These are phyloP conservation scores for Falco berigora DNA, from an alignment of 2,797 vertebrate species.

Conservation along the genomic window DNA sequence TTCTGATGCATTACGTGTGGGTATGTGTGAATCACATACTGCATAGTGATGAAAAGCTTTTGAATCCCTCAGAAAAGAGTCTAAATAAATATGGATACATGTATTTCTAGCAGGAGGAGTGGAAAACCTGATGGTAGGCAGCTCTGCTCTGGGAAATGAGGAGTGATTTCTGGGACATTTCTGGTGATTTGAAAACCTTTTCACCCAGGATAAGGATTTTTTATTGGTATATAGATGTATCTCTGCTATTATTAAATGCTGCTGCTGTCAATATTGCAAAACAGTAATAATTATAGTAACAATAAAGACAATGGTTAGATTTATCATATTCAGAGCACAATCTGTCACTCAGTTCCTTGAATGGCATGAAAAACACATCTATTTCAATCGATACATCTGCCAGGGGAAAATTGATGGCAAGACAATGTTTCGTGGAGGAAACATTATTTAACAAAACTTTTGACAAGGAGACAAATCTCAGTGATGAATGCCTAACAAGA, in stretches of 20 bases:
- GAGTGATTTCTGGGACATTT: neutral
- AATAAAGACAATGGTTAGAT: neutral
- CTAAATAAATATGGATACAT: neutral
- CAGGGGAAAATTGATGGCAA: neutral
- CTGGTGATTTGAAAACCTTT: neutral
- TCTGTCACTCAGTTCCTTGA: neutral
- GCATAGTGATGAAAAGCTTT: neutral
- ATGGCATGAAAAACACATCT: neutral
- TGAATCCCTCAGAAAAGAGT: neutral
- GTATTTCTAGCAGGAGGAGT: neutral
- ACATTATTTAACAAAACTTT: conserved; percentile 29
- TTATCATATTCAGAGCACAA: neutral
- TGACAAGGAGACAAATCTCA: conserved; percentile 14
- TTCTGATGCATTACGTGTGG: neutral
- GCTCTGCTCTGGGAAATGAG: neutral
- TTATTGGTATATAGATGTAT: neutral
- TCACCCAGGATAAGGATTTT: neutral
- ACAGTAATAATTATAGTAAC: neutral
- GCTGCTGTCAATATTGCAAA: neutral
- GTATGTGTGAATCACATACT: neutral
- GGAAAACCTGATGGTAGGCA: neutral
- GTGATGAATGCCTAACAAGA: neutral
- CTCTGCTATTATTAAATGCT: neutral
- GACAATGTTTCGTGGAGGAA: conserved; percentile 18
- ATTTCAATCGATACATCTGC: conserved; percentile 18